Conservation (phyloP, 2,888 invertebrate species). For the Lycia hirtaria region DNA sequence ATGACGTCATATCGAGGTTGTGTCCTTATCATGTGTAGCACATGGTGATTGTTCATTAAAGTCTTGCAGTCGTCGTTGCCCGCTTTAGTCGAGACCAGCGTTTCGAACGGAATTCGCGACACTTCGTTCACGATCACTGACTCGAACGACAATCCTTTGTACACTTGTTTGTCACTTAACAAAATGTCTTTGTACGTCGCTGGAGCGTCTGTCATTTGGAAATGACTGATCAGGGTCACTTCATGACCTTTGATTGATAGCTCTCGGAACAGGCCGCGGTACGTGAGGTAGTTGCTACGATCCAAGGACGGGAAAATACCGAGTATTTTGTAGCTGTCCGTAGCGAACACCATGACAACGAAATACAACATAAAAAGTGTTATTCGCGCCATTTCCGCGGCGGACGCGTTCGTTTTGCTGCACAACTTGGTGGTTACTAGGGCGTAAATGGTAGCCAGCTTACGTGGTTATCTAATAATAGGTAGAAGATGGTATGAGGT, state of each 20-base stretch:
- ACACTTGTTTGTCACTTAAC: slow-evolving; percentile 71
- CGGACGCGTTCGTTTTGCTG: slow-evolving; percentile 68
- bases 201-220: slow-evolving; percentile 74
- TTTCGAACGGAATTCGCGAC: slow-evolving; percentile 78
- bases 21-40: slow-evolving; percentile 79
- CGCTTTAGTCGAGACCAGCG: slow-evolving; percentile 75
- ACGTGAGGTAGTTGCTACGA: slow-evolving; percentile 81
- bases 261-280: slow-evolving; percentile 78
- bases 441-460: slow-evolving; percentile 66
- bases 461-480: slow-evolving; percentile 80
- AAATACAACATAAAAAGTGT: slow-evolving; percentile 59
- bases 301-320: slow-evolving; percentile 83
- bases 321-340: slow-evolving; percentile 77
- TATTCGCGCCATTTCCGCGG: slow-evolving; percentile 64
- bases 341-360: slow-evolving; percentile 59
- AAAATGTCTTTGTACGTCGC: slow-evolving; percentile 84
- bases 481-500: slow-evolving; percentile 76
- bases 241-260: slow-evolving; percentile 81
- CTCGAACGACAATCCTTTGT: slow-evolving; percentile 76
- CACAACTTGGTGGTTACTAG: slow-evolving; percentile 74
- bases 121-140: slow-evolving; percentile 79
- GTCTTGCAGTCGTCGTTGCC: slow-evolving; percentile 81
- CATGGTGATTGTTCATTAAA: slow-evolving; percentile 80
- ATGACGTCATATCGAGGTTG: slow-evolving; percentile 88
- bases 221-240: slow-evolving; percentile 83